Evolutionary conservation across 2,113 vertebrate species (phyloP), one percentile per base, ranked within the genome.

Genomic region (Percina caprodes): DNA sequence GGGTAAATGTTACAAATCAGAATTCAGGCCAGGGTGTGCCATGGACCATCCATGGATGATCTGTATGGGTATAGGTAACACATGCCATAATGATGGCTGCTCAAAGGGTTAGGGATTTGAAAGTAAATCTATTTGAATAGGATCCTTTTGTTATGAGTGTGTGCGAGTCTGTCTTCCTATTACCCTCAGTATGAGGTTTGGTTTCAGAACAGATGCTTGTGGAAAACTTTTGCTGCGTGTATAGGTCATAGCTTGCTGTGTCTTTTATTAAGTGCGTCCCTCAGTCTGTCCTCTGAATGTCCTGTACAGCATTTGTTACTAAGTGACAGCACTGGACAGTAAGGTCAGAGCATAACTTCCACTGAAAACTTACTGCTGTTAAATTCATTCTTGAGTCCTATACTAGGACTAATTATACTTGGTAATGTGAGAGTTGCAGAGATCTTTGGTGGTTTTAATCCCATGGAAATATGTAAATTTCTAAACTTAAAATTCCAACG

Each of bases 131-230:
- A 58, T 59, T 60, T 60, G 24, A 83, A 54, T 4, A 21, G 5
- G 13, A 86, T 42, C 26, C 0, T 66, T 1, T 55, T 79, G 61
- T 61, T 21, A 9, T 54, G 12, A 16, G 45, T 60, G 16, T 54
- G 23, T 73, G 23, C 26, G 16, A 49, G 79, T 72, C 48, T 30
- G 56, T 88, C 82, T 86, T 86, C 21, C 9, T n/a, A 11, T 48
- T 84, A 79, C 83, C 88, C 77, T 85, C 66, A 52, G 58, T 48
- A 23, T 79, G 69, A 52, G 30, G 45, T 80, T 81, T 74, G 67
- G 46, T 84, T 69, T 73, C 26, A 67, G 82, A 93, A 72, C 91
- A 93, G 90, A 91, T 91, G 89, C 85, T 88, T 74, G 15, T 21
- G 52, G 74, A 77, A 82, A 88, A 86, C 83, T 90, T 85, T 80